A percentile compares a stretch with the other conserved stretches of the same genome.
Conservation (phyloP, 2,113 vertebrate genomes). For the Hyperopisus bebe region DNA sequence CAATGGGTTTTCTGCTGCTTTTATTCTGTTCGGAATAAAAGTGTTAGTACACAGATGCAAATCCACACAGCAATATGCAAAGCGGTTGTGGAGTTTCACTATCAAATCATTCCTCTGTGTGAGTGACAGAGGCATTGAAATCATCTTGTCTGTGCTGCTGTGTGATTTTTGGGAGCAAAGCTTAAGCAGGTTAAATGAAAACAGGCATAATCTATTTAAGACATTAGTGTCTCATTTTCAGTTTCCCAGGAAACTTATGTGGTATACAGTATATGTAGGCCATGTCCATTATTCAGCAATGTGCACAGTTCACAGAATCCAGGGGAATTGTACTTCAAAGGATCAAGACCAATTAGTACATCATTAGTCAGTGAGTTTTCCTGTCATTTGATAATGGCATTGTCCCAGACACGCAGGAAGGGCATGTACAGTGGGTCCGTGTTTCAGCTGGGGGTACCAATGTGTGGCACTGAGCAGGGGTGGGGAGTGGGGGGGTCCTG, state of each 20-base stretch:
- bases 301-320: background rate
- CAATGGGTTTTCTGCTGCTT: background rate
- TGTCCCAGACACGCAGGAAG: background rate
- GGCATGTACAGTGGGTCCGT: background rate
- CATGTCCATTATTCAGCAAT: slow-evolving; percentile 22
- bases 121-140: background rate
- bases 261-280: slow-evolving; percentile 22
- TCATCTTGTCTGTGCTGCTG: background rate
- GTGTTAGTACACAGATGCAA: background rate
- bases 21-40: background rate
- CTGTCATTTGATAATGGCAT: background rate
- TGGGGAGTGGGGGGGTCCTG: background rate
- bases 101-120: background rate
- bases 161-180: background rate
- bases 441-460: background rate
- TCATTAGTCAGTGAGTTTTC: background rate
- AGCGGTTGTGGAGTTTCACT: background rate
- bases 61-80: background rate
- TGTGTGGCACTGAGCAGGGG: background rate
- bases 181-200: slow-evolving; percentile 14
- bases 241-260: slow-evolving; percentile 10
- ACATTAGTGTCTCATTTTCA: slow-evolving; percentile 15
- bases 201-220: slow-evolving; percentile 10
- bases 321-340: background rate
- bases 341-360: background rate